Conservation (phyloP, 1,140 invertebrate species). For the Apis dorsata region DNA sequence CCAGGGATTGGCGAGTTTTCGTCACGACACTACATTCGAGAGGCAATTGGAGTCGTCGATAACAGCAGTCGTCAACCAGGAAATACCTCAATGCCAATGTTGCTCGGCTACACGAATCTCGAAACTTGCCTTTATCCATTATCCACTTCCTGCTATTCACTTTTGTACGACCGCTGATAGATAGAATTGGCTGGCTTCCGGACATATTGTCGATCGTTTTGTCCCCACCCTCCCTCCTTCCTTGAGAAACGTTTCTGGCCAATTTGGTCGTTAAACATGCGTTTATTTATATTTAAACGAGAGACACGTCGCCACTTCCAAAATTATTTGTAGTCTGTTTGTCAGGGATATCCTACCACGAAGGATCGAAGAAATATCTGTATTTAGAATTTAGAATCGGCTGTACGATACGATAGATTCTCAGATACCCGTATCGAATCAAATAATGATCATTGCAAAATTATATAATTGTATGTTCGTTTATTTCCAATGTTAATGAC, state of each 20-base stretch:
- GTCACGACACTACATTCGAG: not conserved
- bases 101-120: constrained; percentile 42
- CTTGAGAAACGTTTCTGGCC: constrained; percentile 36
- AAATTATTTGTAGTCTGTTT: not conserved
- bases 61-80: constrained; percentile 51
- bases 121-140: constrained; percentile 64
- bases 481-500: too few species aligned
- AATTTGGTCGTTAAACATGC: constrained; percentile 46
- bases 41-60: constrained; percentile 54
- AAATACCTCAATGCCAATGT: constrained; percentile 68
- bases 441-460: not conserved
- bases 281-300: constrained; percentile 54
- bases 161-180: constrained; percentile 31
- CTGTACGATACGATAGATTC: not conserved
- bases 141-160: constrained; percentile 50
- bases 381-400: not conserved
- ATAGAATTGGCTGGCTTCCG: constrained; percentile 57
- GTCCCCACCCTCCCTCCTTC: not conserved
- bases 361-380: not conserved
- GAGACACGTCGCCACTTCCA: not conserved
- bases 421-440: not conserved
- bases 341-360: not conserved
- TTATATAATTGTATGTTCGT: not conserved
- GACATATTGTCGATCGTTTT: constrained; percentile 32
- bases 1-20: not conserved